Evolutionary conservation across 2,888 invertebrate genomes (phyloP), one percentile per base, ranked within the genome.

Genomic region (Eledone cirrhosa): DNA sequence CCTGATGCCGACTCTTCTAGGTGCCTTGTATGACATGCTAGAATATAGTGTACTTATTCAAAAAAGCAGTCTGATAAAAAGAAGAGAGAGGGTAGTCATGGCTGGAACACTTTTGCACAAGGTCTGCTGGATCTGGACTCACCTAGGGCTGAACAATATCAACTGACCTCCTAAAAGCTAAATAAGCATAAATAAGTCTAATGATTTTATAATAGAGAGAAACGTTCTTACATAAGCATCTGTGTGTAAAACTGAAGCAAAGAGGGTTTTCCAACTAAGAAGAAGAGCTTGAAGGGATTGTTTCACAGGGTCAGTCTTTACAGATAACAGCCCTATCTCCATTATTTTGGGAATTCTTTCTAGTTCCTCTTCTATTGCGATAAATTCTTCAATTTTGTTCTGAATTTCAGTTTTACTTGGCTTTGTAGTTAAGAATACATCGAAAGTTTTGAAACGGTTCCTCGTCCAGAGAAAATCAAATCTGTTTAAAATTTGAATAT

Each of bases 391-490:
- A 31, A 87, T 86, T 78, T 85, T 82, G 14, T 79, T 48, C 48
- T 84, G 78, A 14, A 84, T 80, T n/a, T 80, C 80, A 16, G 74
- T 53, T 5, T 75, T 77, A 8, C 87, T 88, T 19, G 90, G 90
- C 72, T 89, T 88, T 77, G 84, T 82, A 13, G 81, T 78, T 65
- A 90, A 87, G 80, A 90, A 90, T 78, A 90, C 90, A 48, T 86
- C 83, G 82, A 89, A 90, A 84, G 88, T 89, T 16, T 89, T 88
- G 82, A 89, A 86, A 84, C 90, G 86, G 82, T 90, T 89, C 78
- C 90, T 90, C 80, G 88, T 89, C 90, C 90, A 90, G 74, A 90
- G 85, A 85, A 90, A 90, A 83, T 90, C 89, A 82, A 89, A 90
- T 80, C 88, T 85, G 76, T 88, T 87, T 84, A 90, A 88, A 86